phyloP scores from a whole-genome alignment of 1,140 invertebrate genomes.

The Doryteuthis pealeii region DNA sequence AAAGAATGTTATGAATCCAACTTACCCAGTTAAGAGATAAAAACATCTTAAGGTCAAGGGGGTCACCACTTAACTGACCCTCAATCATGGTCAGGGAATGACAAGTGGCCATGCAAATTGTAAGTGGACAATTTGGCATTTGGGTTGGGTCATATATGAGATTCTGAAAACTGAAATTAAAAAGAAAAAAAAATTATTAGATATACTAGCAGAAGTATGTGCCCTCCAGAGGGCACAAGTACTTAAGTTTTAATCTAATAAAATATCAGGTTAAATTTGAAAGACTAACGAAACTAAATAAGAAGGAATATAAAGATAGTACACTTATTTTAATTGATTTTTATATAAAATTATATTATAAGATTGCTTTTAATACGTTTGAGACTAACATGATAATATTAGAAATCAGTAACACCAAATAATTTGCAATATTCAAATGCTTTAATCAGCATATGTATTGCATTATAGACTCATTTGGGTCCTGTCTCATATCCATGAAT shows the following conservation, averaged over 20 bases:
- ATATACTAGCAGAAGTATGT: too few species aligned
- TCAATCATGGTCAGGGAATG: constrained; percentile 88
- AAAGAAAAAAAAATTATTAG: not conserved
- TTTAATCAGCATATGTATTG: not conserved
- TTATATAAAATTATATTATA: too few species aligned
- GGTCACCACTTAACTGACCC: constrained; percentile 82
- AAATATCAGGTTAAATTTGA: too few species aligned
- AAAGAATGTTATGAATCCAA: not conserved
- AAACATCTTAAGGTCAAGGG: constrained; percentile 85
- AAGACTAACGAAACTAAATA: too few species aligned
- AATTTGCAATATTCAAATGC: not conserved
- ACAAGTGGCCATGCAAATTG: constrained; percentile 76
- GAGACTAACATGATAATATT: too few species aligned
- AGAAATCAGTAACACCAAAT: not conserved
- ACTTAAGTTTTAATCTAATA: too few species aligned
- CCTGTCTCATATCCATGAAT: too few species aligned
- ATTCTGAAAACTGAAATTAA: constrained; percentile 37
- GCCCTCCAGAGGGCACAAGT: too few species aligned
- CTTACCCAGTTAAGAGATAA: constrained; percentile 65
- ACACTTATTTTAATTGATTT: too few species aligned
- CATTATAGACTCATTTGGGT: too few species aligned
- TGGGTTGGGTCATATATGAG: constrained; percentile 34
- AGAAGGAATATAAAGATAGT: too few species aligned
- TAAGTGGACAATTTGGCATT: constrained; percentile 35
- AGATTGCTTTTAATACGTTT: too few species aligned